Base-by-base conservation (phyloP, 2,113 vertebrate genomes). In the Lycocorax pyrrhopterus region DNA sequence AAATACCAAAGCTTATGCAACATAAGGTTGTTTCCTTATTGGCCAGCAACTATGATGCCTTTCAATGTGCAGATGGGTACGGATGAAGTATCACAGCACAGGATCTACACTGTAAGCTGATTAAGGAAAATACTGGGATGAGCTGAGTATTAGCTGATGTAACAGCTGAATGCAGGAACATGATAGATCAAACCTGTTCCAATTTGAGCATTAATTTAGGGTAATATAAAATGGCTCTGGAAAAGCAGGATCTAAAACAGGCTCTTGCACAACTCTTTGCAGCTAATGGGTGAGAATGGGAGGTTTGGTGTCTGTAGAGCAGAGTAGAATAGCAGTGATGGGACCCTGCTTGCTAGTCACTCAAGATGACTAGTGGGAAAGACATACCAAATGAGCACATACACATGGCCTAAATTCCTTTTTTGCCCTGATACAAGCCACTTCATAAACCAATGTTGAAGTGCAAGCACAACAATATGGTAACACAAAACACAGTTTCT, bases 21-120 rank as follows among this genome's bases (percentile, higher is more conserved):
- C 41, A 47, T 37, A 44, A 9, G 4, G 13, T 30, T 43, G 11
- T 39, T 83, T 79, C 47, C 23, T 37, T 47, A 30, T 26, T 75
- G 35, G 33, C 17, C 3, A 0, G 29, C 1, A 2, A 32, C 9
- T n/a, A 4, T 7, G 2, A 58, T n/a, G 47, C 11, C 51, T 55
- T 49, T 66, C 10, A 51, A 3, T 14, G 4, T 20, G 39, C 18
- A 87, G 35, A 87, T 46, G 3, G 5, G 4, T 29, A 29, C 1
- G 10, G 46, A 75, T n/a, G 30, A 14, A 73, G 12, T 77, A 62
- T 22, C 25, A 60, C 20, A 81, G 20, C n/a, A 53, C 17, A 58
- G 25, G 33, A 52, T 29, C 32, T 16, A 25, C 4, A 5, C 13
- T 29, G 9, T 21, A 60, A 49, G 12, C 6, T 55, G 43, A 46